These are phyloP conservation scores for Condylostylus longicornis DNA, from an alignment of 1,140 invertebrate genomes.

Conservation along the genomic window DNA sequence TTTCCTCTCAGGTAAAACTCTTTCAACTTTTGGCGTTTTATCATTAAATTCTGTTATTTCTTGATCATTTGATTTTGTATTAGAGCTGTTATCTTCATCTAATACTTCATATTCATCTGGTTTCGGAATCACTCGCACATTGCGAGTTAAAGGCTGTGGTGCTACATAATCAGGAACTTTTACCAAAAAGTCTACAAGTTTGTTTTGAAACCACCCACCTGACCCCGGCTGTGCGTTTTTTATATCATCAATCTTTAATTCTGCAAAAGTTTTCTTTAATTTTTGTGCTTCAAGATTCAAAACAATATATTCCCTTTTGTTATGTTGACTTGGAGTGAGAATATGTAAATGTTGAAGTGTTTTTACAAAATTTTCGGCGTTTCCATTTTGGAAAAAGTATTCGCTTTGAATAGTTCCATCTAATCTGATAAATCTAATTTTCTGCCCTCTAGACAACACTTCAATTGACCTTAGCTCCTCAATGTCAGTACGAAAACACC, in stretches of 20 bases:
- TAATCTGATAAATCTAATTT: slow-evolving; percentile 48
- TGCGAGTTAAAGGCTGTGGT: slow-evolving; percentile 42
- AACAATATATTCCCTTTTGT: slow-evolving; percentile 16
- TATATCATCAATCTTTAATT: slow-evolving; percentile 49
- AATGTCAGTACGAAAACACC: slow-evolving; percentile 46
- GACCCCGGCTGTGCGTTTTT: slow-evolving; percentile 17
- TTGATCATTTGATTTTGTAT: neutral
- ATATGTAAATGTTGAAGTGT: slow-evolving; percentile 37
- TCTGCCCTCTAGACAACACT: slow-evolving; percentile 47
- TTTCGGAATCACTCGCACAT: slow-evolving; percentile 31
- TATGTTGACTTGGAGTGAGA: slow-evolving; percentile 15
- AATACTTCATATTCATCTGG: slow-evolving; percentile 11
- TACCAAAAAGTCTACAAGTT: slow-evolving; percentile 19
- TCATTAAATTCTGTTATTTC: neutral
- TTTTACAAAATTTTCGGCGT: slow-evolving; percentile 61
- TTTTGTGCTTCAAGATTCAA: slow-evolving; percentile 38
- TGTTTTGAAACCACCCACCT: slow-evolving; percentile 25
- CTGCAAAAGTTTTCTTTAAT: slow-evolving; percentile 67
- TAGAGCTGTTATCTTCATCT: neutral
- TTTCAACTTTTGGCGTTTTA: neutral
- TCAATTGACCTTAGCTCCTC: slow-evolving; percentile 51
- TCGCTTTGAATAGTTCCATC: slow-evolving; percentile 59
- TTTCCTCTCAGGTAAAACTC: neutral
- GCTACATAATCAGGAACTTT: slow-evolving; percentile 26
- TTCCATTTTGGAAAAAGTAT: slow-evolving; percentile 73